Evolutionary conservation across 23 tunicate genomes (phyloP), one percentile per base, ranked within the genome.

Genomic region (Ascidia mentula): DNA sequence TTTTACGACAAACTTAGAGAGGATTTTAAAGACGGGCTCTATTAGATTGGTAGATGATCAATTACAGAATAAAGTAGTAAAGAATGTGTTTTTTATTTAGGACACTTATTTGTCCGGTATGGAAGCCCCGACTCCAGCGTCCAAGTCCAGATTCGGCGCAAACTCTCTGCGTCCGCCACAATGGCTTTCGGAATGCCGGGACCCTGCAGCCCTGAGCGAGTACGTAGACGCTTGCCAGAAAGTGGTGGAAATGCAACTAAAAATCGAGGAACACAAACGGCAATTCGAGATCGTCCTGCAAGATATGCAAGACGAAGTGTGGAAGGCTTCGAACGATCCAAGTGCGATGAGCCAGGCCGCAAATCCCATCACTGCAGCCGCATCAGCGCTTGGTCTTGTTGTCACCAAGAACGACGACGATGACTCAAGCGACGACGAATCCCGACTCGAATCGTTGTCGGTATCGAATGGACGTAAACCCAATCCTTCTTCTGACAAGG

Each of bases 201-300:
- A 93, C 72, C 74, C 38, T 12, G 45, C 70, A 15, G 30, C 59
- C 6, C 84, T 93, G 18, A 82, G 39, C 35, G 69, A 80, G 32
- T 93, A 74, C 89, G 72, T 88, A 6, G 73, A 88, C 71, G 31
- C 37, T 12, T 83, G 93, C 73, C 84, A 88, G 35, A 70, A 80
- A 34, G 73, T 93, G 8, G 86, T 93, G 53, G 82, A 84, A 46
- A 84, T 78, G 82, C 98, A 93, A 42, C 72, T 93, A 37, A 78
- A 89, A 40, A 93, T 93, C 45, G 98, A 83, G 75, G 93, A 93
- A 76, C 35, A 72, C 76, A 84, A 88, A 70, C 82, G 98, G 24
- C 78, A 83, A 34, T 74, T 81, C 26, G 92, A 92, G 30, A 78
- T 86, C 32, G 65, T 83, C 32, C 82, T 87, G 20, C 97, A 92